phyloP scores from a whole-genome alignment of 2,797 vertebrate species.

The Nothura maculosa region DNA sequence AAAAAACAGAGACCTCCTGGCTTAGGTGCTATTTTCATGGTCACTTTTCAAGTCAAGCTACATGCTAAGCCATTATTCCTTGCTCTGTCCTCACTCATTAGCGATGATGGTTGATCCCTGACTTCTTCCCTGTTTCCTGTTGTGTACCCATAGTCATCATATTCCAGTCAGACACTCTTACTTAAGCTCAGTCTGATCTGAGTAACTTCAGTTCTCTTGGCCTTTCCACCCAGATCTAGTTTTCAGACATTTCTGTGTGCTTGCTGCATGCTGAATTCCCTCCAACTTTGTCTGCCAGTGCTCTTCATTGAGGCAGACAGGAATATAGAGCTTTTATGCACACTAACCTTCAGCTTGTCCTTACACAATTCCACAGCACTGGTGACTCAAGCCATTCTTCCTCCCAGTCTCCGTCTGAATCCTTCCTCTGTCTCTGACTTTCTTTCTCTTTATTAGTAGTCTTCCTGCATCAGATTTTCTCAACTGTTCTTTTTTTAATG shows the following conservation, averaged over 20 bases:
- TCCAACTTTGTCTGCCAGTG: not conserved
- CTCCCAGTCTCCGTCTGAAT: not conserved
- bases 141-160: not conserved
- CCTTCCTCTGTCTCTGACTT: not conserved
- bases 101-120: not conserved
- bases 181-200: not conserved
- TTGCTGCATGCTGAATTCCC: not conserved
- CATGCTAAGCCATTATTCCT: not conserved
- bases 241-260: not conserved
- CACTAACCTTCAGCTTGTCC: not conserved
- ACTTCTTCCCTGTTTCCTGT: not conserved
- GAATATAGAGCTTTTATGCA: not conserved
- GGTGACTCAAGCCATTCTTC: not conserved
- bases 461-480: not conserved
- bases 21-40: not conserved
- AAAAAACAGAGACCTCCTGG: not conserved
- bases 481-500: no score
- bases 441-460: not conserved
- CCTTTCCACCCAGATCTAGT: not conserved
- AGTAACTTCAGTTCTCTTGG: not conserved
- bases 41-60: not conserved
- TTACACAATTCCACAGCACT: not conserved
- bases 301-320: not conserved
- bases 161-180: not conserved
- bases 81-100: not conserved